Evolutionary conservation across 2,888 invertebrate species (phyloP), one percentile per base, ranked within the genome.

Genomic region (Diabrotica balteata): DNA sequence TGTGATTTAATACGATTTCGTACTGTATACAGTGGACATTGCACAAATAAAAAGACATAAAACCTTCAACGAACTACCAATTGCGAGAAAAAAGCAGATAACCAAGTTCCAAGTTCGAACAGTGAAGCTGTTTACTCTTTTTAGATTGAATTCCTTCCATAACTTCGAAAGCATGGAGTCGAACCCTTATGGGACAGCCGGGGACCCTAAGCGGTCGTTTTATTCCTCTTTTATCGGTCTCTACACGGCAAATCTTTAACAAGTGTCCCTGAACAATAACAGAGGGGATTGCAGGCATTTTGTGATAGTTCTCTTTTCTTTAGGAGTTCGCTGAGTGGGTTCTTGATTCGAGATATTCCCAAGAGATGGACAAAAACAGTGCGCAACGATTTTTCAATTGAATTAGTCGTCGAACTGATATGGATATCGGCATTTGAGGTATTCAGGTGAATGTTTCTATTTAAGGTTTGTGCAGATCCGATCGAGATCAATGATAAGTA

Each of bases 231-330:
- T 79, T 77, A 80, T 80, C 80, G 80, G 79, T 77, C 79, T 77
- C 80, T 81, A 81, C 79, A 79, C 79, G 80, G 79, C 79, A 81
- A 83, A 83, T 82, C 82, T 80, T 80, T 78, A 78, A 76, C 79
- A 82, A 82, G 81, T 82, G 80, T 80, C 79, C 74, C 77, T 71
- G 77, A 80, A 81, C 79, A 77, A 82, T 80, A 81, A 81, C 82
- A 83, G 83, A 82, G 83, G 83, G 83, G 79, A 83, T 82, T 81
- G 79, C 73, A 49, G 67, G 67, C 71, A 68, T 70, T 73, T 71
- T 70, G 68, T 59, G 63, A 66, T 67, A 63, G 66, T 71, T 70
- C 67, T 67, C 71, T 73, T 64, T 64, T 58, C 52, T 64, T 64
- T 55, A 58, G 64, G 58, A 57, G 17, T 63, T 63, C 57, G 63